A percentile compares a stretch with the other conserved stretches of the same genome.
phyloP scores from a whole-genome alignment of 2,888 invertebrate species.

The Zygogramma bicolorata region DNA sequence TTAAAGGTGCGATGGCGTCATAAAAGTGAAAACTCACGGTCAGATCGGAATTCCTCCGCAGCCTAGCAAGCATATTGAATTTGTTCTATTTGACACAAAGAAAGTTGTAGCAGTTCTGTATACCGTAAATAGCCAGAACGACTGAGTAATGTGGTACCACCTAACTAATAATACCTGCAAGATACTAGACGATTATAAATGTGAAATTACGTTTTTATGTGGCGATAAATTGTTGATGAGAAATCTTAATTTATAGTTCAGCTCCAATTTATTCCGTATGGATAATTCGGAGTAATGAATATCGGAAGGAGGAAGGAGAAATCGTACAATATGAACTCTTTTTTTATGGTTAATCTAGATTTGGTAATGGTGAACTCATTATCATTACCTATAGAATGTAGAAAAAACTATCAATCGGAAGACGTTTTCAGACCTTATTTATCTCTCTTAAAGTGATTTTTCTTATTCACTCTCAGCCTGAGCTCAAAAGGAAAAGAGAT shows the following conservation, averaged over 20 bases:
- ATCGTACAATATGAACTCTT: neutral
- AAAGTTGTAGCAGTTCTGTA: constrained; percentile 1
- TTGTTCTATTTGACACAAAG: constrained; percentile 8
- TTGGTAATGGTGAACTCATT: no score
- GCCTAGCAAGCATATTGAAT: neutral
- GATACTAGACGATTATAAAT: neutral
- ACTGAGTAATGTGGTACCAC: neutral
- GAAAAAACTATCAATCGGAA: no score
- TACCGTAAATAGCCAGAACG: neutral
- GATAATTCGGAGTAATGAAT: neutral
- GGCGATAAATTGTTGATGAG: constrained; percentile 5
- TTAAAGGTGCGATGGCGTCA: constrained; percentile 10
- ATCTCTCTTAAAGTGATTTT: no score
- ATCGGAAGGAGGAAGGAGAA: neutral
- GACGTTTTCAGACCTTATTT: no score
- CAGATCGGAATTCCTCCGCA: neutral
- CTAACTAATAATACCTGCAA: constrained; percentile 4
- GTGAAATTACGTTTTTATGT: constrained; percentile 8
- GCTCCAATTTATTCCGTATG: neutral
- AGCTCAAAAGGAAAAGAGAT: no score
- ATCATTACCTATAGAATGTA: neutral
- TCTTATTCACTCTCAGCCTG: no score
- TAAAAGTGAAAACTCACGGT: constrained; percentile 16
- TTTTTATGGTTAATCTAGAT: neutral
- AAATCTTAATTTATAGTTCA: neutral